Evolutionary conservation across 2,888 invertebrate species (phyloP).

Genomic region (Geophilus truncorum): DNA sequence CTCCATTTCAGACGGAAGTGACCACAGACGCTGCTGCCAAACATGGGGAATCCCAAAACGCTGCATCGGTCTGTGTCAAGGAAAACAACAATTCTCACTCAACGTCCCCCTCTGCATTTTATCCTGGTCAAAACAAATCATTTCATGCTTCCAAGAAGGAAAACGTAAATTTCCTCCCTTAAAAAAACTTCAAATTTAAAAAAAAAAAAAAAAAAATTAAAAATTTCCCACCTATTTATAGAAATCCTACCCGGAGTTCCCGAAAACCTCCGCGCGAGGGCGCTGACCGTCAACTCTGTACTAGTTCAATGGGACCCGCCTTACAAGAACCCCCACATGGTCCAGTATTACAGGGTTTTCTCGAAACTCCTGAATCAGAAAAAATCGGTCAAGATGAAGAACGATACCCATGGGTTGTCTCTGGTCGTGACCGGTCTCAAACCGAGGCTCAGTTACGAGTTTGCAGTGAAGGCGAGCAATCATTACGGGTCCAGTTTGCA

Average conservation of each 20-base stretch:
- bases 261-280: constrained; percentile 58
- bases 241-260: constrained; percentile 75
- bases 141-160: constrained; percentile 75
- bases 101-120: constrained; percentile 63
- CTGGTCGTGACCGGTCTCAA: constrained; percentile 56
- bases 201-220: too few relatives aligned
- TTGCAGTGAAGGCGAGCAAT: constrained; percentile 76
- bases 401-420: constrained; percentile 36
- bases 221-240: constrained; percentile 39
- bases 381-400: background rate
- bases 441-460: constrained; percentile 69
- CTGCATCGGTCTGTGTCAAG: constrained; percentile 79
- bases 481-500: constrained; percentile 69
- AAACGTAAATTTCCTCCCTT: constrained; percentile 51
- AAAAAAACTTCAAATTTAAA: too few relatives aligned
- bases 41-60: constrained; percentile 71
- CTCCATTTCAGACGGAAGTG: constrained; percentile 58
- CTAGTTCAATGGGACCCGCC: constrained; percentile 72
- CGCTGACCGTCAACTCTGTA: constrained; percentile 58
- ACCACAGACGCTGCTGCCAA: constrained; percentile 78
- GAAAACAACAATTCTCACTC: constrained; percentile 58
- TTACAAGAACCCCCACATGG: constrained; percentile 71
- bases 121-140: constrained; percentile 67
- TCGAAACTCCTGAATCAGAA: constrained; percentile 30
- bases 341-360: constrained; percentile 64